phyloP scores from a whole-genome alignment of 2,888 invertebrate genomes.

The Chloroclystis v-ata region DNA sequence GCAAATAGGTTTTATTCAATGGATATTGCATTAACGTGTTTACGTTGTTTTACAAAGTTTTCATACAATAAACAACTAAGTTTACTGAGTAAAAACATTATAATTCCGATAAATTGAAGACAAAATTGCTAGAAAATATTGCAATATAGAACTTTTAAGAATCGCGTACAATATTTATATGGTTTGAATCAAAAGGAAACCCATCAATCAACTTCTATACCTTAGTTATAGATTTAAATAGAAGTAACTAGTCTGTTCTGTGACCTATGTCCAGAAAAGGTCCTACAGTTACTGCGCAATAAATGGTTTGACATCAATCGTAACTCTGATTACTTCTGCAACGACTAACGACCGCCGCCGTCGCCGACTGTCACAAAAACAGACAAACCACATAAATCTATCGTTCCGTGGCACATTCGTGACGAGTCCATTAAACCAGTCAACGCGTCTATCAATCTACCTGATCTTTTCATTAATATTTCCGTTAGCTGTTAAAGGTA shows the following conservation, averaged over 20 bases:
- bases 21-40: constrained; percentile 5
- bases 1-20: constrained; percentile 28
- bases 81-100: neutral
- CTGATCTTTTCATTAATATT: constrained; percentile 40
- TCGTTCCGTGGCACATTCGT: constrained; percentile 45
- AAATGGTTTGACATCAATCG: constrained; percentile 27
- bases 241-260: no score
- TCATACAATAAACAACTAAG: no score
- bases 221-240: no score
- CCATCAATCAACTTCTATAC: no score
- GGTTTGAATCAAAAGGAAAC: no score
- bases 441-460: constrained; percentile 53
- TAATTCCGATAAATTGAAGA: no score
- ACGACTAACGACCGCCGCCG: constrained; percentile 42
- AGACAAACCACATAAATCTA: constrained; percentile 51
- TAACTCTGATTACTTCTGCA: constrained; percentile 35
- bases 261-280: no score
- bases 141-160: no score
- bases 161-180: no score
- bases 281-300: constrained; percentile 3
- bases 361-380: constrained; percentile 45
- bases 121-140: no score
- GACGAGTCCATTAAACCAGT: constrained; percentile 61
- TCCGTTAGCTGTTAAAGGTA: constrained; percentile 4
- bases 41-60: neutral